phyloP scores from a whole-genome alignment of 2,113 vertebrate genomes.

The Chascanopsetta lugubris region DNA sequence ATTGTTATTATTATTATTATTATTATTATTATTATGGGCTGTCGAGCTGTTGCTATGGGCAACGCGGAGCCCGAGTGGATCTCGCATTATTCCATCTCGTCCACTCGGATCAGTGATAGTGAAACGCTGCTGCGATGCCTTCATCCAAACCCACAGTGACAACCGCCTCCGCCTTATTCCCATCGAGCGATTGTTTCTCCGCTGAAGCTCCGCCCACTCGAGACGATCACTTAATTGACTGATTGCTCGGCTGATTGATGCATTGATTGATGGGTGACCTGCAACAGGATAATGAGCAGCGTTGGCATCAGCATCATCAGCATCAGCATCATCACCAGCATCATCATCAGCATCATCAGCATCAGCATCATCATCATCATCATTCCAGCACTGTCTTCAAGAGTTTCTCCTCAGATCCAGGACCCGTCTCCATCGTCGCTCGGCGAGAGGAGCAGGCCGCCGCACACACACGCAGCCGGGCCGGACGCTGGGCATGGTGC shows the following conservation, averaged over 20 bases:
- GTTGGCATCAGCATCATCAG: slow-evolving; percentile 45
- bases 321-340: slow-evolving; percentile 32
- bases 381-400: too few relatives aligned
- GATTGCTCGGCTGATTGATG: background rate
- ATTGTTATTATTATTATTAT: slow-evolving; percentile 16
- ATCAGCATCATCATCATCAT: too few relatives aligned
- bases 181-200: slow-evolving; percentile 9
- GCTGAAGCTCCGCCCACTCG: background rate
- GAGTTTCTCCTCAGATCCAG: slow-evolving; percentile 21
- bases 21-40: slow-evolving; percentile 14
- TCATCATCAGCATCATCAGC: slow-evolving; percentile 52
- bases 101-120: slow-evolving; percentile 35
- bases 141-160: slow-evolving; percentile 33
- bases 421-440: slow-evolving; percentile 44
- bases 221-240: too few relatives aligned
- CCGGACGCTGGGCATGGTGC: slow-evolving; percentile 64
- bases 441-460: slow-evolving; percentile 56
- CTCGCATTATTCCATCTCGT: slow-evolving; percentile 31
- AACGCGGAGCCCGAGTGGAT: slow-evolving; percentile 45
- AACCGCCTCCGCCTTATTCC: slow-evolving; percentile 23
- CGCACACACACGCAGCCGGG: slow-evolving; percentile 51
- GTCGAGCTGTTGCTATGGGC: slow-evolving; percentile 10
- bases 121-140: slow-evolving; percentile 34
- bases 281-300: slow-evolving; percentile 50
- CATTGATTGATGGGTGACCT: slow-evolving; percentile 3